These are phyloP conservation scores for Octopus sinensis DNA, from an alignment of 1,140 invertebrate species.

Conservation along the genomic window DNA sequence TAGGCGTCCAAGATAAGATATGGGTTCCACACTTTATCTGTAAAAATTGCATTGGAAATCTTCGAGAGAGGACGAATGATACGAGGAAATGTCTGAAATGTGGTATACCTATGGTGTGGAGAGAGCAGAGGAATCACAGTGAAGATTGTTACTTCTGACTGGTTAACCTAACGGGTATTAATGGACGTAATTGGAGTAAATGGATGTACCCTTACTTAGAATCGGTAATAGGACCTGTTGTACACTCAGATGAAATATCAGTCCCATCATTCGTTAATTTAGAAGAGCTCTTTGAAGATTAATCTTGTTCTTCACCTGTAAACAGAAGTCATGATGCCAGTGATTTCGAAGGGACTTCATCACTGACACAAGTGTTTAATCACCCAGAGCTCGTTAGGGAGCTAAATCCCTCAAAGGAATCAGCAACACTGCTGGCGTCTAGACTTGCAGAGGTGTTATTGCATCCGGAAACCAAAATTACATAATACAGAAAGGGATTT, in stretches of 20 bases:
- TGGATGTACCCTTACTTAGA: neutral
- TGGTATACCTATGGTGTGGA: neutral
- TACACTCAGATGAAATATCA: neutral
- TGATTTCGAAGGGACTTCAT: too few relatives aligned
- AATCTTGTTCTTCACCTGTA: neutral
- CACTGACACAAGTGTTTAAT: too few relatives aligned
- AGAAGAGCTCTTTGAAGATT: too few relatives aligned
- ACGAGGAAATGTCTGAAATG: neutral
- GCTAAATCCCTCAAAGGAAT: too few relatives aligned
- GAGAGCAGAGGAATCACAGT: neutral
- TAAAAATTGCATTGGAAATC: neutral
- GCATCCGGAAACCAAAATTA: too few relatives aligned
- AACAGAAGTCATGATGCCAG: neutral
- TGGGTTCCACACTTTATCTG: neutral
- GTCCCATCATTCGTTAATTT: neutral
- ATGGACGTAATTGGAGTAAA: neutral
- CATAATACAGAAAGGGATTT: too few relatives aligned
- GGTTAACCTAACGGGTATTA: too few relatives aligned
- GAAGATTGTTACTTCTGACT: too few relatives aligned
- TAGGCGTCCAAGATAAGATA: neutral
- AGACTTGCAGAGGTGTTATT: neutral
- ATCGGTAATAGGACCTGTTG: neutral
- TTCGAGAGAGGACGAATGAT: neutral
- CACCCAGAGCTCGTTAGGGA: neutral
- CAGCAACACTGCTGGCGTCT: neutral